A percentile compares a stretch with the other conserved stretches of the same genome.
phyloP scores from a whole-genome alignment of 2,113 vertebrate species.

The Bagarius yarrelli region DNA sequence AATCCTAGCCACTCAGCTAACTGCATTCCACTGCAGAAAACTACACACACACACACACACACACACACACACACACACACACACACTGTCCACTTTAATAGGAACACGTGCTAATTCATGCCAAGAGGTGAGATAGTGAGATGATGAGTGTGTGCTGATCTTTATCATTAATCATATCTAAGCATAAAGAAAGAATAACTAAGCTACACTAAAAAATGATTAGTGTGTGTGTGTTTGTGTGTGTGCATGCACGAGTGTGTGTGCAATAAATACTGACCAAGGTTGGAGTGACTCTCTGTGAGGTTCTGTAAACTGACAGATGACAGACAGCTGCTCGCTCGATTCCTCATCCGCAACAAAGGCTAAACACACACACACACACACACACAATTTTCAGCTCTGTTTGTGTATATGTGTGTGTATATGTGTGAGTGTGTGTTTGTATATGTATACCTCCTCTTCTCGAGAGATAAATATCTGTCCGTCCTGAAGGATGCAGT shows the following conservation, averaged over 20 bases:
- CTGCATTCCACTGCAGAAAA: neutral
- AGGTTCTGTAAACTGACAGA: constrained; percentile 64
- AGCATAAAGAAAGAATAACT: no score
- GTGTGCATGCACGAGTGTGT: neutral
- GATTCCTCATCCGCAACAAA: constrained; percentile 62
- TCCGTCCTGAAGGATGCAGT: constrained; percentile 79
- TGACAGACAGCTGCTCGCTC: constrained; percentile 66
- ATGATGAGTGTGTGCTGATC: no score
- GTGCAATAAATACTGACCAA: constrained; percentile 56
- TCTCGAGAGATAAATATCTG: constrained; percentile 78
- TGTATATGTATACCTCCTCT: constrained; percentile 76
- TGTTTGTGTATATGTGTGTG: constrained; percentile 25
- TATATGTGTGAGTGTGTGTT: constrained; percentile 17
- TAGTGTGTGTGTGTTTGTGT: constrained; percentile 8
- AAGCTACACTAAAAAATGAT: no score
- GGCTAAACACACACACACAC: constrained; percentile 58
- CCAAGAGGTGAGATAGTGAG: no score
- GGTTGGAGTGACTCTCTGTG: constrained; percentile 57
- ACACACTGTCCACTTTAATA: no score
- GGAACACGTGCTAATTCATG: no score
- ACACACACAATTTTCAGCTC: neutral
- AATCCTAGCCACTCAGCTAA: no score
- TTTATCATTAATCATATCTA: neutral
- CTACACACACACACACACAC: constrained; percentile 7
- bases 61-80: neutral